Percentiles rank a stretch among this genome's conserved stretches.
phyloP scores from a whole-genome alignment of 92 coral and sea anemone genomes.

The Pocillopora meandrina region DNA sequence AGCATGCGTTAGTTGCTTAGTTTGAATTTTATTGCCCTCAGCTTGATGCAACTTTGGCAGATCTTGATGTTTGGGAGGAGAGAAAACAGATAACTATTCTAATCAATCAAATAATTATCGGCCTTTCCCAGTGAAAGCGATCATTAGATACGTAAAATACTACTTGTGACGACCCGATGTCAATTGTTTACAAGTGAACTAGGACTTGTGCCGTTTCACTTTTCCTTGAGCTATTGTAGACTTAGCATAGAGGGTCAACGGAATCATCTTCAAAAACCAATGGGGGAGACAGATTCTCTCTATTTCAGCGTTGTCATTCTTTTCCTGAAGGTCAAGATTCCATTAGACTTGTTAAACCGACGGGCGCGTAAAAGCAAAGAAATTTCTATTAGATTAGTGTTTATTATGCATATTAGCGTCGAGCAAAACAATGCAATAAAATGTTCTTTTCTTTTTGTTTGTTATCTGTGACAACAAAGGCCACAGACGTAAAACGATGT shows the following conservation, averaged over 20 bases:
- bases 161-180: slow-evolving; percentile 5
- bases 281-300: background rate
- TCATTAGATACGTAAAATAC: background rate
- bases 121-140: slow-evolving; percentile 1
- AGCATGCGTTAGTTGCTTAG: slow-evolving; percentile 10
- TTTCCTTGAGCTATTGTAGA: background rate
- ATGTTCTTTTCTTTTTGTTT: slow-evolving; percentile 13
- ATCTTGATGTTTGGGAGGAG: background rate
- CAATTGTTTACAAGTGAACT: slow-evolving; percentile 8
- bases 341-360: background rate
- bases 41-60: background rate
- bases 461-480: slow-evolving; percentile 22
- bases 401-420: slow-evolving; percentile 37
- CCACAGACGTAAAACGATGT: background rate
- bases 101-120: background rate
- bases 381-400: background rate
- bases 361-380: slow-evolving; percentile 1
- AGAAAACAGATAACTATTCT: background rate
- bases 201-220: background rate
- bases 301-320: background rate
- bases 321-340: background rate
- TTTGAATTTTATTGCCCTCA: background rate
- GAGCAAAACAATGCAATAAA: slow-evolving; percentile 26
- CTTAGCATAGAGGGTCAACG: background rate
- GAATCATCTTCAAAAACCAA: background rate